These are phyloP conservation scores for Actinia tenebrosa DNA, from an alignment of 64 coral and sea anemone genomes.

Conservation along the genomic window DNA sequence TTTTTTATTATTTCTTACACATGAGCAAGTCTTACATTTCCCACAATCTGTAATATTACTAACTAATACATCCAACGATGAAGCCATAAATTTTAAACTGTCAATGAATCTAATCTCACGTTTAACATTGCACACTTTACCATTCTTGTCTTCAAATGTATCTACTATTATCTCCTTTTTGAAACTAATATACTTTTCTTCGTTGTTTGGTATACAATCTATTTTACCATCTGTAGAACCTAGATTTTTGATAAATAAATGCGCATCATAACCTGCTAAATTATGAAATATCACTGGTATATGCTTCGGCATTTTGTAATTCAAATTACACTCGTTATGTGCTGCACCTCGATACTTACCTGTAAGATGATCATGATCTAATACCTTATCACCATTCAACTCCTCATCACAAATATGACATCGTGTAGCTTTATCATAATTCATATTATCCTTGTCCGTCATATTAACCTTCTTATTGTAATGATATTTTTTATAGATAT, in stretches of 20 bases:
- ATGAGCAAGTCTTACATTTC: no score
- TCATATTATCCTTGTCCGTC: background rate
- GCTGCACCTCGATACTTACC: constrained; percentile 34
- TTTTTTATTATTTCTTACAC: no score
- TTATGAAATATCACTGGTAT: constrained; percentile 34
- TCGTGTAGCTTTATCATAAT: background rate
- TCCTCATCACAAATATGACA: constrained; percentile 32
- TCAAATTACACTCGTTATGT: constrained; percentile 26
- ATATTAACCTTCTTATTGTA: background rate
- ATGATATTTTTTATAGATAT: background rate
- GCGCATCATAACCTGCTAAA: constrained; percentile 19
- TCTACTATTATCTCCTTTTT: constrained; percentile 28
- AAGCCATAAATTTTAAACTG: constrained; percentile 3
- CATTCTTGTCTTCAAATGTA: background rate
- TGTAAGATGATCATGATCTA: constrained; percentile 25
- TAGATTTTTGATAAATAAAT: constrained; percentile 29
- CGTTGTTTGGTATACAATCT: constrained; percentile 18
- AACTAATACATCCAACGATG: constrained; percentile 4
- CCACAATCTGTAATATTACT: constrained; percentile 1
- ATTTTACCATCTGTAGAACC: background rate
- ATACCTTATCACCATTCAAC: constrained; percentile 4
- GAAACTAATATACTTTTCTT: constrained; percentile 46
- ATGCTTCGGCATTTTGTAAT: constrained; percentile 2
- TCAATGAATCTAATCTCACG: constrained; percentile 27
- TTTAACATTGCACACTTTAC: background rate